Evolutionary conservation across 2,797 vertebrate species (phyloP).

Genomic region (Gymnopithys bicolor): DNA sequence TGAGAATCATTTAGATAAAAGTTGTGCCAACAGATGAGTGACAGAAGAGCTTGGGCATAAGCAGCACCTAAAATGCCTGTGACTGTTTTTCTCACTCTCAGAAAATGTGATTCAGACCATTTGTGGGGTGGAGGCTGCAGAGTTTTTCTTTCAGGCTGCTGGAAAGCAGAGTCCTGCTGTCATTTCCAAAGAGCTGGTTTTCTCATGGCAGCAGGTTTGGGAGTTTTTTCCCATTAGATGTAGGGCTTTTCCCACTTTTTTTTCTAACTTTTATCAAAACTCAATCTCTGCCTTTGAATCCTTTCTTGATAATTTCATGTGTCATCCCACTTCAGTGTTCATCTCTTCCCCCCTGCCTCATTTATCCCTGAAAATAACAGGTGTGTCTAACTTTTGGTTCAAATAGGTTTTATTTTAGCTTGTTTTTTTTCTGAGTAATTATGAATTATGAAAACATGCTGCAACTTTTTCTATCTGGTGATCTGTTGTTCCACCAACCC

Average conservation of each 20-base stretch:
- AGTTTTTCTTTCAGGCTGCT: not conserved
- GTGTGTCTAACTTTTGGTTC: not conserved
- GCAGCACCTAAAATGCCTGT: not conserved
- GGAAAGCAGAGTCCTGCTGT: not conserved
- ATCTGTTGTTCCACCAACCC: not conserved
- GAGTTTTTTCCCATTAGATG: not conserved
- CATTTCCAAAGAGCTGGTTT: not conserved
- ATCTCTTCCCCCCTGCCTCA: accelerated
- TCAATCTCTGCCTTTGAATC: not conserved
- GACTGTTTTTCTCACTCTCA: not conserved
- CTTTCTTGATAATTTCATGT: not conserved
- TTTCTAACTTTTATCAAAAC: not conserved
- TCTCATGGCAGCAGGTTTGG: not conserved
- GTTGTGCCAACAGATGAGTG: not conserved
- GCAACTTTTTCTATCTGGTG: not conserved
- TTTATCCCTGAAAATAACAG: not conserved
- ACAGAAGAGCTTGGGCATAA: not conserved
- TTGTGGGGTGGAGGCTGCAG: not conserved
- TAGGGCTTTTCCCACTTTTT: not conserved
- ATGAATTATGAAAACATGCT: not conserved
- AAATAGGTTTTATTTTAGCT: not conserved
- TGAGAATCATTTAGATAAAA: not conserved
- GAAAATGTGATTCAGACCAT: not conserved
- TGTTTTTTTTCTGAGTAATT: not conserved
- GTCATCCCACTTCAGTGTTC: not conserved